Percentiles rank a stretch among this genome's conserved stretches.
phyloP scores from a whole-genome alignment of 2,113 vertebrate species.

The Halichoeres trimaculatus region DNA sequence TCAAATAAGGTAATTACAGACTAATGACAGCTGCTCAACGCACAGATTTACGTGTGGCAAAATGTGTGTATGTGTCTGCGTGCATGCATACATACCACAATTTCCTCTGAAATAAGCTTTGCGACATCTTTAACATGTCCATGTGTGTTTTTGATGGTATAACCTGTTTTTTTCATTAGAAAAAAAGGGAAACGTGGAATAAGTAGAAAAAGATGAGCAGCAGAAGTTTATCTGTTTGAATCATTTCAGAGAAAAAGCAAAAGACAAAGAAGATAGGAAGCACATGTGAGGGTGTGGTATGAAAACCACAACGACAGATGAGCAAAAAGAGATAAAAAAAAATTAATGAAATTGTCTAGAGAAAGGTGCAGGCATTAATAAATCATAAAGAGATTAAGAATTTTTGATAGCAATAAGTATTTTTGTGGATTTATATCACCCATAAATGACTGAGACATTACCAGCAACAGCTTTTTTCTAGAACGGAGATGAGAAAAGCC shows the following conservation, averaged over 20 bases:
- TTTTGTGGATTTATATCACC: too few species aligned
- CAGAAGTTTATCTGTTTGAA: background rate
- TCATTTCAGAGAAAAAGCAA: background rate
- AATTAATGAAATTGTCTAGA: too few species aligned
- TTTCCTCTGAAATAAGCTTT: background rate
- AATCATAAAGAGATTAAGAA: too few species aligned
- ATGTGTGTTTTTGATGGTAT: background rate
- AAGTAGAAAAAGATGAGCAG: conserved; percentile 9
- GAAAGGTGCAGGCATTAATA: too few species aligned
- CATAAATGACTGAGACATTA: too few species aligned
- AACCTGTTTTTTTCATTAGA: background rate
- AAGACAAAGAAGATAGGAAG: background rate
- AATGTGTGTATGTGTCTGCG: background rate
- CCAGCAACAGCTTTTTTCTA: too few species aligned
- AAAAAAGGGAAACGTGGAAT: background rate
- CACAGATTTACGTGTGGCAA: background rate
- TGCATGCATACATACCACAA: too few species aligned
- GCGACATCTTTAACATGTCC: background rate
- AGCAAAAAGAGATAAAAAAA: background rate
- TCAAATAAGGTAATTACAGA: conserved; percentile 44
- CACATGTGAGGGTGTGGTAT: background rate
- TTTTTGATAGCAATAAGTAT: too few species aligned
- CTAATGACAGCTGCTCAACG: background rate
- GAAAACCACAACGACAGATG: background rate
- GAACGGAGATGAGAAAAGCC: background rate